These are phyloP conservation scores for Ianthella basta DNA, from an alignment of 37 sponge, comb jelly and placozoan genomes.

Conservation along the genomic window DNA sequence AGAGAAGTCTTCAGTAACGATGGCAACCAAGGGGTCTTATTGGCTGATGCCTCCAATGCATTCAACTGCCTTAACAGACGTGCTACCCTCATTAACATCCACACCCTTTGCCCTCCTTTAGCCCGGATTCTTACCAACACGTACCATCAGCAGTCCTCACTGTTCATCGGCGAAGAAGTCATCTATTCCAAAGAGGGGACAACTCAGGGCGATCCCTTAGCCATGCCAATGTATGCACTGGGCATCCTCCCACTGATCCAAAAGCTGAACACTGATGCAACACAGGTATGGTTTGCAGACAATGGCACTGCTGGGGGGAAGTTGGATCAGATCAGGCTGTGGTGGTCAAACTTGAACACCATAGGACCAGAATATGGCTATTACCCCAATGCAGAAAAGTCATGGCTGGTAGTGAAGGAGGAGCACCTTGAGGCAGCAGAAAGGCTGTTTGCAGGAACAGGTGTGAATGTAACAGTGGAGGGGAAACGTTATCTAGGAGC, in stretches of 20 bases:
- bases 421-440: too few species aligned
- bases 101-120: slow-evolving; percentile 1
- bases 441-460: too few species aligned
- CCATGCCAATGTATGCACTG: neutral
- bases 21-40: neutral
- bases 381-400: neutral
- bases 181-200: neutral
- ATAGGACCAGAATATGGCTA: slow-evolving; percentile 9
- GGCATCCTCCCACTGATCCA: neutral
- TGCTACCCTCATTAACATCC: neutral
- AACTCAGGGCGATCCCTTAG: neutral
- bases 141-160: neutral
- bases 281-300: slow-evolving; percentile 9
- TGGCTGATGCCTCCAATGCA: neutral
- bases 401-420: slow-evolving; percentile 1
- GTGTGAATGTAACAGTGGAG: too few species aligned
- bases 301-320: neutral
- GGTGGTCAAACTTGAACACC: neutral
- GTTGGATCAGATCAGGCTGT: neutral
- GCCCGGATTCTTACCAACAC: slow-evolving; percentile 2
- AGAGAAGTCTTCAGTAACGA: neutral
- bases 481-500: too few species aligned
- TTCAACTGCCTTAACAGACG: slow-evolving; percentile 1
- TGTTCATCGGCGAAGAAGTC: neutral
- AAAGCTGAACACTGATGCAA: neutral